Conservation (phyloP, 2,888 invertebrate genomes). For the Galerucella pusilla region DNA sequence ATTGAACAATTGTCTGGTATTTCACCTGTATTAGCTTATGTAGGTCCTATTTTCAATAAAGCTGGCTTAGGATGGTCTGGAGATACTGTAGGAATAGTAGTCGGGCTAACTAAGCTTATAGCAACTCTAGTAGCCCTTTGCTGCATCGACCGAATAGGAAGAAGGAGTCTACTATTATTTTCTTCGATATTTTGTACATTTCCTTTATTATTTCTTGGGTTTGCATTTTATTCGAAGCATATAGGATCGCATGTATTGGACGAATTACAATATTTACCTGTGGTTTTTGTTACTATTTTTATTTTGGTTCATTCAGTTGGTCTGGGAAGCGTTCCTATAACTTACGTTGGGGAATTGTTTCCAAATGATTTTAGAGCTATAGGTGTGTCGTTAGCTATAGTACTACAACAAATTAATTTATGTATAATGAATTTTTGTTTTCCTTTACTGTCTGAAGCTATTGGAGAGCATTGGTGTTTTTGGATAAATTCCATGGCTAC, state of each 20-base stretch:
- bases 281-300: constrained; percentile 75
- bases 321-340: constrained; percentile 82
- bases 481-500: constrained; percentile 40
- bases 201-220: neutral
- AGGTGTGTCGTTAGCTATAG: constrained; percentile 60
- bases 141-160: neutral
- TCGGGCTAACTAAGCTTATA: neutral
- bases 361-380: constrained; percentile 79
- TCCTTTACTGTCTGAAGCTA: constrained; percentile 35
- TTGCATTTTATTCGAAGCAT: neutral
- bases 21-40: neutral
- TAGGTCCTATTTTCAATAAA: neutral
- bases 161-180: neutral
- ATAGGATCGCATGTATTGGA: neutral
- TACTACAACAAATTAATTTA: constrained; percentile 31
- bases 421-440: constrained; percentile 44
- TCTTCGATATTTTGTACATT: neutral
- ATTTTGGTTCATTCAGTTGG: constrained; percentile 76
- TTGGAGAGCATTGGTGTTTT: constrained; percentile 39
- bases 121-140: neutral
- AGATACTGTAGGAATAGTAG: neutral
- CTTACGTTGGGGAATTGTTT: constrained; percentile 83
- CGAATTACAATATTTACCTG: constrained; percentile 66
- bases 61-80: neutral
- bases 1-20: neutral